phyloP scores from a whole-genome alignment of 2,888 invertebrate genomes.

The Halocaridina rubra region DNA sequence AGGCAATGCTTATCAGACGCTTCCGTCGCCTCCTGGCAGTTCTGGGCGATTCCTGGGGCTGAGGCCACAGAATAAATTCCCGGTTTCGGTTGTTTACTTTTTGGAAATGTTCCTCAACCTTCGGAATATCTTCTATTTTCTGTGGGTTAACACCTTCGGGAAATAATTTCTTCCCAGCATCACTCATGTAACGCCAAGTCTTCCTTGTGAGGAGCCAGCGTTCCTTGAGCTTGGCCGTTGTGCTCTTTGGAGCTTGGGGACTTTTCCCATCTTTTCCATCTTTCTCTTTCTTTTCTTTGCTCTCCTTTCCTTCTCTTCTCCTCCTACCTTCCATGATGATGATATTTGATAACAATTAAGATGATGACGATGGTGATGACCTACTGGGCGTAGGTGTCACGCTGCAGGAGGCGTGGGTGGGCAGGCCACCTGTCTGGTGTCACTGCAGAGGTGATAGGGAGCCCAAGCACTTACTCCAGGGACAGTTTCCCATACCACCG shows the following conservation, averaged over 20 bases:
- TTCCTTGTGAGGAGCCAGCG: conserved; percentile 89
- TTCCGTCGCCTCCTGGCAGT: conserved; percentile 13
- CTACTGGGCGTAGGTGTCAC: conserved; percentile 17
- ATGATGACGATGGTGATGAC: neutral
- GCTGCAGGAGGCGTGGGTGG: conserved; percentile 27
- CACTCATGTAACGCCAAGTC: conserved; percentile 94
- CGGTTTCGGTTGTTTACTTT: conserved; percentile 83
- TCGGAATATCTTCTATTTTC: conserved; percentile 78
- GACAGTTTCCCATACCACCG: conserved; percentile 24
- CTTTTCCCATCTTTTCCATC: conserved; percentile 9
- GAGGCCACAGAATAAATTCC: conserved; percentile 81
- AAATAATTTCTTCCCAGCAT: conserved; percentile 85
- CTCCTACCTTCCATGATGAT: conserved; percentile 35
- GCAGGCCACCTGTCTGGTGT: conserved; percentile 28
- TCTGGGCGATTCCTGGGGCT: conserved; percentile 55
- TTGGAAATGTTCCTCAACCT: conserved; percentile 86
- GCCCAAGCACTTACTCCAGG: neutral
- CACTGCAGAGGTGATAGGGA: conserved; percentile 16
- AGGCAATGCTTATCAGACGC: conserved; percentile 9
- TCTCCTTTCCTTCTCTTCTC: conserved; percentile 6
- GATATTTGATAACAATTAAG: neutral
- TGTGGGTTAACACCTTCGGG: conserved; percentile 76
- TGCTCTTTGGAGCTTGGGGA: conserved; percentile 17
- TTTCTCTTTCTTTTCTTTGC: conserved; percentile 16
- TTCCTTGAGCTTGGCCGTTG: conserved; percentile 70